Evolutionary conservation across 2,113 vertebrate genomes (phyloP), one percentile per base, ranked within the genome.

Genomic region (Notothenia coriiceps): DNA sequence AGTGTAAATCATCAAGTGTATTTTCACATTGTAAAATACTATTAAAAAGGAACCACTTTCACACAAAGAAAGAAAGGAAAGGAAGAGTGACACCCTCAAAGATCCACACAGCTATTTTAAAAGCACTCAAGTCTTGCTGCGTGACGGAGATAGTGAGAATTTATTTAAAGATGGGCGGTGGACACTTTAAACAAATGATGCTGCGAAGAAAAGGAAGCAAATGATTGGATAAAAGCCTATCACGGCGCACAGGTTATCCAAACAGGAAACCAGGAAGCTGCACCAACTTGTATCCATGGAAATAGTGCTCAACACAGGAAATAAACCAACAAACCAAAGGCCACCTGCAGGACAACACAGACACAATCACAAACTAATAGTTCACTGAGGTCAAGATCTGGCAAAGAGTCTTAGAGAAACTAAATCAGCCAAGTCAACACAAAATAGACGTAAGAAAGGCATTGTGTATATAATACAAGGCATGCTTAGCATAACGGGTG

Each of bases 191-290:
- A 74, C 47, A 68, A 83, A 90, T 72, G 52, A 74, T 60, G 66
- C 17, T 46, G 66, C 65, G 57, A 51, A 67, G 18, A 3, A 65
- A 73, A 90, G 84, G 84, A 92, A 92, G 67, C 62, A 50, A 74
- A 69, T 80, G 77, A 82, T 86, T 95, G 94, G 95, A 91, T 83
- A 67, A 74, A 91, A 74, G 22, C 76, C 70, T 79, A 88, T 86
- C 81, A 82, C 52, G 66, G 47, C 52, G 60, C 84, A 72, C 75
- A 89, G 83, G 65, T 75, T 74, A 86, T 89, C 88, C 91, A 93
- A 87, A 95, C 90, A 95, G 96, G 96, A 97, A 97, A 91, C 71
- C 88, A 94, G 95, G 94, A 96, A 96, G 90, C 72, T 61, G 84
- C 56, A 72, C 66, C 91, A 8, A 88, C 84, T 81, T 60, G 92